Base-by-base conservation (phyloP, 2,113 vertebrate genomes). In the Xiphias gladius region DNA sequence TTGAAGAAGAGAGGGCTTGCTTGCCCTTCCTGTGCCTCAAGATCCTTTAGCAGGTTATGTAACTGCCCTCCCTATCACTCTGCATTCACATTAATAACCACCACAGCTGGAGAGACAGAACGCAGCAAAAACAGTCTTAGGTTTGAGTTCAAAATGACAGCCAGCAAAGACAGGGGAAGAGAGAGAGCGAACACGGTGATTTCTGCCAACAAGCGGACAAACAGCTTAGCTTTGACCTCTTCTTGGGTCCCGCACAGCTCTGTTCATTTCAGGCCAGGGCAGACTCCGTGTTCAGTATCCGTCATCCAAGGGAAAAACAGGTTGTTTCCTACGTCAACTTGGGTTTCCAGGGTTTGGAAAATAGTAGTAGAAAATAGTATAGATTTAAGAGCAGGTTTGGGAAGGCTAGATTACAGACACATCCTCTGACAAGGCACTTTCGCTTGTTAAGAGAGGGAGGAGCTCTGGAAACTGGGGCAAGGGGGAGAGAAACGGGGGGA, bases 341-440 rank as follows among this genome's bases (percentile, higher is more conserved):
- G 22, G 46, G 37, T 72, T 74, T 69, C 57, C 37, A 59, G 63
- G 65, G 39, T 41, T 70, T 46, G 50, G 46, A 82, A 59, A 64
- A 22, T 28, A 55, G 76, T 50, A n/a, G n/a, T n/a, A n/a, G n/a
- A n/a, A n/a, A 73, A 84, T 26, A 80, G 63, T 3, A 57, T 41
- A 76, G 79, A 75, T 30, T 70, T 61, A 78, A 82, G 67, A 77
- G 83, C 76, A 77, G 65, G 41, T 69, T 70, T 35, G 26, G 66
- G 59, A 63, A 65, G 59, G 63, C 58, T 17, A 55, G 66, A 68
- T 61, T 66, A 81, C 76, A 87, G 84, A 86, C 64, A 76, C 81
- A 30, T 90, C 76, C 79, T 84, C 74, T 83, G 72, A 86, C 77
- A 91, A 94, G 93, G 93, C 93, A 94, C 93, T 92, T 90, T 24